Base-by-base conservation (phyloP, 2,113 vertebrate species). In the Indri indri region DNA sequence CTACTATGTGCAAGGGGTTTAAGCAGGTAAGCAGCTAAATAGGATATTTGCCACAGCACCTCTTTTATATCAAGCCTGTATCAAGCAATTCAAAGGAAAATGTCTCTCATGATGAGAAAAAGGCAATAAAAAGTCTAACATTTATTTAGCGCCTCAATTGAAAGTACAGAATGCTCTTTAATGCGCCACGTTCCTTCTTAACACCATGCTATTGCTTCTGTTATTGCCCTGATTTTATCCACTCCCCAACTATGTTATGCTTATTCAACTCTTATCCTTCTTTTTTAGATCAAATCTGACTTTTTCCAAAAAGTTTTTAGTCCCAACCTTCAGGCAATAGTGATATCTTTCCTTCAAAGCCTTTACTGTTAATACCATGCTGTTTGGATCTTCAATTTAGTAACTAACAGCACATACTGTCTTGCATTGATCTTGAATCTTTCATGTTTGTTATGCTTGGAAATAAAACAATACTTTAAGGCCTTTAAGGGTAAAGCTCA, bases 1-100 rank as follows among this genome's bases (percentile, higher is more conserved):
- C 42, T 94, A 76, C n/a, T 86, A 22, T 45, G 17, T 94, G 50
- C 37, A 59, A 89, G 47, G 57, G 11, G 37, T 77, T 59, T 92
- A n/a, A 85, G 47, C n/a, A 88, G 54, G 30, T 59, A 81, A 91
- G 71, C 22, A 86, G 79, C 42, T 79, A 42, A 81, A 34, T 14
- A 32, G 27, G 20, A 7, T 34, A 79, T 14, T 74, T 40, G 66
- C n/a, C 22, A 74, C 10, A 50, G 20, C 6, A 83, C 17, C 40
- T 87, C 65, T 80, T 94, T 89, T 65, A 12, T 83, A 76, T 74
- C 71, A 90, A 92, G 57, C 3, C 18, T 66, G 40, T 59, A 61
- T 74, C 30, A 85, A 84, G 70, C 65, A 94, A 13, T 77, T 95
- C 37, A 87, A 92, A 54, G 16, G 42, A 50, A 92, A 92, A 76